Conservation (phyloP, 2,888 invertebrate genomes). For the Andrena camellia region DNA sequence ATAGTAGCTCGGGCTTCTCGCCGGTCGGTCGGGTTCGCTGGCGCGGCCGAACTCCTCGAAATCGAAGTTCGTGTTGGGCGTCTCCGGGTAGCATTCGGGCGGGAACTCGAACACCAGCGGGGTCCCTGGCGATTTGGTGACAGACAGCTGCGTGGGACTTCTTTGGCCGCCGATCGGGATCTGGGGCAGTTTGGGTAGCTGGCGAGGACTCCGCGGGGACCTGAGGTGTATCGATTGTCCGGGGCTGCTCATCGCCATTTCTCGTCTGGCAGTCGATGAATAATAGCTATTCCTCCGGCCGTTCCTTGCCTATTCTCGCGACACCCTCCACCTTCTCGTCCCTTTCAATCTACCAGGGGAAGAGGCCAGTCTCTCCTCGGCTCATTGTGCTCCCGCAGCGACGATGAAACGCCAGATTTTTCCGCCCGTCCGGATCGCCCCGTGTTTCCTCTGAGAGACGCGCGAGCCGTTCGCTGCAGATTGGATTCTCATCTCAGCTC, state of each 20-base stretch:
- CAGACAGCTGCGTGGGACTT: slow-evolving; percentile 86
- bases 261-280: slow-evolving; percentile 33
- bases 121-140: slow-evolving; percentile 87
- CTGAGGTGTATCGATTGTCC: slow-evolving; percentile 86
- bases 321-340: not conserved
- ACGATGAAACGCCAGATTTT: slow-evolving; percentile 32
- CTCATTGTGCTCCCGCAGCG: slow-evolving; percentile 19
- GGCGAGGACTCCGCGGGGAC: slow-evolving; percentile 88
- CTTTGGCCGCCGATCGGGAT: slow-evolving; percentile 87
- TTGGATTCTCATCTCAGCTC: slow-evolving; percentile 45
- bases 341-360: slow-evolving; percentile 19
- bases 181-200: slow-evolving; percentile 87
- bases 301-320: not conserved
- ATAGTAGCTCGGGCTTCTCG: slow-evolving; percentile 59
- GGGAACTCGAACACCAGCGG: slow-evolving; percentile 85
- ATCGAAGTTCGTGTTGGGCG: slow-evolving; percentile 78
- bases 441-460: not conserved
- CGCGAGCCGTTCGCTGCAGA: slow-evolving; percentile 9
- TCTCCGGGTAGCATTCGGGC: slow-evolving; percentile 75
- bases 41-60: slow-evolving; percentile 75
- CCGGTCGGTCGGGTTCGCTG: slow-evolving; percentile 35
- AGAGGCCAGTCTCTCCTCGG: not conserved
- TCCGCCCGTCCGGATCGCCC: slow-evolving; percentile 5
- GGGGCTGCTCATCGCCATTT: slow-evolving; percentile 88
- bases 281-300: not conserved